Conservation (phyloP, 2,113 vertebrate species). For the Eupsittula cactorum region DNA sequence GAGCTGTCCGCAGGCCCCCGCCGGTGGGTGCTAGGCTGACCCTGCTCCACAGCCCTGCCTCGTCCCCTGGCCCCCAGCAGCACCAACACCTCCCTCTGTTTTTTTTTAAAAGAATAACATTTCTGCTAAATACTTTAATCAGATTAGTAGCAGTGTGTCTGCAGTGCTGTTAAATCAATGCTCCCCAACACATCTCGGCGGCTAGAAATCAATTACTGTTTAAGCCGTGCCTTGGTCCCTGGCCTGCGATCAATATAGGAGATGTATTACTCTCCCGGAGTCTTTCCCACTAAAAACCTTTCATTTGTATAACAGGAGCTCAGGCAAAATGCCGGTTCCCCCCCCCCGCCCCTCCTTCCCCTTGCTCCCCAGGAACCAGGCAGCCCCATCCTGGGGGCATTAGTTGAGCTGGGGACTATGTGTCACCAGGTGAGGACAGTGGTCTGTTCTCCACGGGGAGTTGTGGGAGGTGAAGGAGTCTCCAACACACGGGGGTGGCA, state of each 20-base stretch:
- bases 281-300: conserved; percentile 74
- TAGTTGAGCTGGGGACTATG: not conserved
- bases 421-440: not conserved
- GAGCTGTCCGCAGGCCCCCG: rapidly evolving
- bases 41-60: not conserved
- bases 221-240: conserved; percentile 76
- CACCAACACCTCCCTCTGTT: conserved; percentile 7
- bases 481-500: not conserved
- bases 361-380: not conserved
- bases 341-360: not conserved
- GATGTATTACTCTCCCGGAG: conserved; percentile 79
- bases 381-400: not conserved
- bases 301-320: conserved; percentile 71
- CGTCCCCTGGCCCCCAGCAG: conserved; percentile 25
- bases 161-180: conserved; percentile 81
- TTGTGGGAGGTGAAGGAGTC: not conserved
- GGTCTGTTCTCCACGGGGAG: not conserved
- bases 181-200: conserved; percentile 75
- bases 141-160: conserved; percentile 77
- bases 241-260: conserved; percentile 79
- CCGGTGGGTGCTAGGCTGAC: not conserved
- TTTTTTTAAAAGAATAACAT: conserved; percentile 75
- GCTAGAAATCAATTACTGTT: conserved; percentile 86
- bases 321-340: conserved; percentile 31
- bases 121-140: conserved; percentile 77